Conservation (phyloP, 2,888 invertebrate species). For the Thereva nobilitata region DNA sequence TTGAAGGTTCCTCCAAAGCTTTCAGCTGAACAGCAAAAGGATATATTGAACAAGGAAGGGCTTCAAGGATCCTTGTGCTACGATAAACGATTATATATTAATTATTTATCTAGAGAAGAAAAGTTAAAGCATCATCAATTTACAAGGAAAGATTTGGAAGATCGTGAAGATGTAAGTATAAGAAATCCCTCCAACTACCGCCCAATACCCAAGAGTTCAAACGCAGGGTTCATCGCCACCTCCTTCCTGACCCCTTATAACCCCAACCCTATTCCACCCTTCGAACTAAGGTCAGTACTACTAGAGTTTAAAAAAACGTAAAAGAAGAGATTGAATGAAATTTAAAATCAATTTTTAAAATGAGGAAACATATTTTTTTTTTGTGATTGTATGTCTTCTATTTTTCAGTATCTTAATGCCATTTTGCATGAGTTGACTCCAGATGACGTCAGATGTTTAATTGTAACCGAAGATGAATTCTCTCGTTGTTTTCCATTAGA, state of each 20-base stretch:
- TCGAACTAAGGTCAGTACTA: no score
- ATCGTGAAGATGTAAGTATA: slow-evolving; percentile 51
- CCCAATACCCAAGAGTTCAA: not conserved
- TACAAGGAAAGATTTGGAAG: slow-evolving; percentile 53
- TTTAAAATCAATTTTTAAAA: no score
- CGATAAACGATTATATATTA: slow-evolving; percentile 72
- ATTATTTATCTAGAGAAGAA: slow-evolving; percentile 70
- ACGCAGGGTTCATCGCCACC: not conserved
- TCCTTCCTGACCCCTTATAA: not conserved
- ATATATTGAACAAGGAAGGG: slow-evolving; percentile 51
- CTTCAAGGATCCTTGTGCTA: slow-evolving; percentile 65
- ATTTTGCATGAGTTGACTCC: slow-evolving; percentile 85
- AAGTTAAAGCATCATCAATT: slow-evolving; percentile 61
- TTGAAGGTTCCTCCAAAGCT: slow-evolving; percentile 56
- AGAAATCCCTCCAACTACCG: not conserved
- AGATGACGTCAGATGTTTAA: slow-evolving; percentile 85
- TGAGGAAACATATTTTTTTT: not conserved
- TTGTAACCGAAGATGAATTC: slow-evolving; percentile 87
- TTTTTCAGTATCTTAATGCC: slow-evolving; percentile 68
- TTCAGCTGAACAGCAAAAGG: slow-evolving; percentile 52
- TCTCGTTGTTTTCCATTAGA: slow-evolving; percentile 70
- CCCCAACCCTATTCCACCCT: no score
- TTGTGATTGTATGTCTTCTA: not conserved
- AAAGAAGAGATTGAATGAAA: no score
- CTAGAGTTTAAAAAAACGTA: no score